Base-by-base conservation (phyloP, 2,888 invertebrate species). In the Oscheius onirici region DNA sequence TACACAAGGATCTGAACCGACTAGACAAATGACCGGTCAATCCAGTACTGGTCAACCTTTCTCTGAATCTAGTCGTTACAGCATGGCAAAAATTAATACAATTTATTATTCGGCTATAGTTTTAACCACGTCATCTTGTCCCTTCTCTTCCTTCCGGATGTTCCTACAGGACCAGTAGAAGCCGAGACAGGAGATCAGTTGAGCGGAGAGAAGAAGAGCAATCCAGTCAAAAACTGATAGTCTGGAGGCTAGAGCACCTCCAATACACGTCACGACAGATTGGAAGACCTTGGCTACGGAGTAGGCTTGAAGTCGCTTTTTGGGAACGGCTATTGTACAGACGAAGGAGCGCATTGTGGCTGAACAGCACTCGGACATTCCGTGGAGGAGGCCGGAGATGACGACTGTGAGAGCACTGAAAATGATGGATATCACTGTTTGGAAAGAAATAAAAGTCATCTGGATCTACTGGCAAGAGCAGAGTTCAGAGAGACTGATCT, bases 261-360 rank as follows among this genome's bases (percentile, higher is more conserved):
- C 69, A 6, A 69, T 22, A 20, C 69, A 69, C 13, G 69, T 69
- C 41, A 58, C 69, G 46, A 69, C 46, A 17, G 69, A 69, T 58
- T 34, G 69, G 40, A 69, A 69, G 24, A 69, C 40, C 49, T 69
- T 69, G 24, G 69, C 69, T n/a, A 60, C 69, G n/a, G 44, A 60
- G 43, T 69, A 69, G 11, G 60, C 46, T 40, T 69, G 69, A 17
- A 69, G 49, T 49, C 69, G n/a, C 24, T 60, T 58, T 49, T 69
- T 54, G 24, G 69, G 69, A 44, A 69, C 58, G 17, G 69, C 69
- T 17, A 69, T 60, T 5, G 60, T 69, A 22, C 58, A 69, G 41
- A 69, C 54, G 34, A 69, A 52, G 13, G 69, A 69, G 11, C 69
- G 28, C 69, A 69, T 69, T 43, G 69, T 69, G 17, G 58, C 60